phyloP scores from a whole-genome alignment of 2,797 vertebrate species.

The Botia almorhae region DNA sequence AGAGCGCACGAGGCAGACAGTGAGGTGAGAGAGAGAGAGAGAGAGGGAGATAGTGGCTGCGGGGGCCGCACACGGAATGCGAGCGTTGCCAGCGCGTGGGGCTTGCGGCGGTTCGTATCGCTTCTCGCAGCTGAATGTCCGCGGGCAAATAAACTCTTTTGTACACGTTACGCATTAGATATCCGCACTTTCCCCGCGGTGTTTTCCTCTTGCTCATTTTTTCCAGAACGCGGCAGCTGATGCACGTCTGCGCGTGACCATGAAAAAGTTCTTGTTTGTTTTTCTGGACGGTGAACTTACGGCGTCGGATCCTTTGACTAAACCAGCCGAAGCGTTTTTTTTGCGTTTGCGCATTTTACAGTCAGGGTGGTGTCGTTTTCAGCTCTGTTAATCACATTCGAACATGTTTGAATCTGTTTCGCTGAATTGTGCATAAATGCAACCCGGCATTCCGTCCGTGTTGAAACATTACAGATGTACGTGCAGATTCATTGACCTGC shows the following conservation, averaged over 20 bases:
- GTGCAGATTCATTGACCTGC: too few relatives aligned
- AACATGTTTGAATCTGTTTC: too few relatives aligned
- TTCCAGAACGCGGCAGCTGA: not conserved
- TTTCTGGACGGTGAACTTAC: not conserved
- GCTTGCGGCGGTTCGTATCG: constrained; percentile 24
- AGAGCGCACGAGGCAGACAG: constrained; percentile 13
- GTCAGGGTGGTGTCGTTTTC: not conserved
- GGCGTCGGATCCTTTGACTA: not conserved
- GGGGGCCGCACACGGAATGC: constrained; percentile 32
- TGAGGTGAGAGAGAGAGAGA: constrained; percentile 14
- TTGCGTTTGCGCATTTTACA: too few relatives aligned
- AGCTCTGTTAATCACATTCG: not conserved
- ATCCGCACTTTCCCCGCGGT: not conserved
- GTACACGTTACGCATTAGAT: constrained; percentile 2
- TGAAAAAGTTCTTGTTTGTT: not conserved
- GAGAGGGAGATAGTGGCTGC: constrained; percentile 14
- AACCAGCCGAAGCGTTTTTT: not conserved
- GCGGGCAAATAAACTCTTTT: constrained; percentile 26
- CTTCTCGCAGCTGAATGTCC: constrained; percentile 45
- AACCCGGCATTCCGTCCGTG: too few relatives aligned
- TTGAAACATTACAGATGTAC: too few relatives aligned
- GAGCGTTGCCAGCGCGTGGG: constrained; percentile 14
- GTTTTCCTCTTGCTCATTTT: not conserved
- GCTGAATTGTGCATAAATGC: too few relatives aligned
- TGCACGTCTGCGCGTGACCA: not conserved